phyloP scores from a whole-genome alignment of 1,140 invertebrate species.

The Drosophila leontia region DNA sequence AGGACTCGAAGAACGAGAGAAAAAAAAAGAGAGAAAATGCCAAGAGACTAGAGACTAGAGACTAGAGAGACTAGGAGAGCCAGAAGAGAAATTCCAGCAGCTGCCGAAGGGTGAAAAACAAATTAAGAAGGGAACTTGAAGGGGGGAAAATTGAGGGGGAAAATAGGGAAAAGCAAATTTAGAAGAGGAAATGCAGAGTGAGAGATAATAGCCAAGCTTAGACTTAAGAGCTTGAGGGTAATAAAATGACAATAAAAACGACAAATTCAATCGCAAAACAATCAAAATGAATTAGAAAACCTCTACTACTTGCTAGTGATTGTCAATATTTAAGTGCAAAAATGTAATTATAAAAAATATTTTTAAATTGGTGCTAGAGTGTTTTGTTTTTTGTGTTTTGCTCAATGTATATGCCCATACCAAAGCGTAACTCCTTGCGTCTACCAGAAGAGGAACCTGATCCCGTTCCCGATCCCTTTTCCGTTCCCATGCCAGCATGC shows the following conservation, averaged over 20 bases:
- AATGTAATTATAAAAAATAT: not conserved
- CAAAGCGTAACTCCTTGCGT: slow-evolving; percentile 86
- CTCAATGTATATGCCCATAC: slow-evolving; percentile 83
- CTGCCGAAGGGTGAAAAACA: slow-evolving; percentile 37
- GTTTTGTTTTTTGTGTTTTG: slow-evolving; percentile 9
- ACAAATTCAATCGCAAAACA: slow-evolving; percentile 39
- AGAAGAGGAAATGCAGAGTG: not conserved
- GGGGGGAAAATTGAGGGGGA: not conserved
- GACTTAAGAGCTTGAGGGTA: slow-evolving; percentile 8
- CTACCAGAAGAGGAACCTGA: slow-evolving; percentile 49
- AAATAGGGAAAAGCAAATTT: not conserved
- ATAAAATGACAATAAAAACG: slow-evolving; percentile 31
- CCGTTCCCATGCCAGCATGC: slow-evolving; percentile 72
- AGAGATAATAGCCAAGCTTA: slow-evolving; percentile 34
- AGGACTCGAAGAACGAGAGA: not conserved
- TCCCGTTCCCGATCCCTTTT: slow-evolving; percentile 59
- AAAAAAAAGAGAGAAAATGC: not conserved
- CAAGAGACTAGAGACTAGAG: not conserved
- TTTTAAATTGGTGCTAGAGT: slow-evolving; percentile 5
- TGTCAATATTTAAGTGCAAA: slow-evolving; percentile 2
- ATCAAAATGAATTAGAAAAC: slow-evolving; percentile 26
- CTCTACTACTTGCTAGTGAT: not conserved
- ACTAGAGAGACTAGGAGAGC: not conserved
- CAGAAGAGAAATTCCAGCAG: not conserved
- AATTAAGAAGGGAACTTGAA: slow-evolving; percentile 31